Conservation (phyloP, 1,140 invertebrate species). For the Microvelia longipes region DNA sequence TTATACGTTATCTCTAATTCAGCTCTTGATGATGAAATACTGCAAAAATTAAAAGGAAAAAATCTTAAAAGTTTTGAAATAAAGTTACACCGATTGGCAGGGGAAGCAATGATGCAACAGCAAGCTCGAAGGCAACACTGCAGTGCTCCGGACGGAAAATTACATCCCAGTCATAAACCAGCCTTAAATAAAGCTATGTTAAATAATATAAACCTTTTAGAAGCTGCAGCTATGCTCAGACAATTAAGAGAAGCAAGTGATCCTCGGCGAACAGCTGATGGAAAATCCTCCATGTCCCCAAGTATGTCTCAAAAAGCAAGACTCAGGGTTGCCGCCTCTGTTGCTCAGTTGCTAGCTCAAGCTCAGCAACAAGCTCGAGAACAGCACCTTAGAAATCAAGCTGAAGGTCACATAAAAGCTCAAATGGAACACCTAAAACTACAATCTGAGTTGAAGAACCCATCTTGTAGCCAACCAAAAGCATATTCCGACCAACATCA, state of each 20-base stretch:
- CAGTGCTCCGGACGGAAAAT: background rate
- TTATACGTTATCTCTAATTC: constrained; percentile 23
- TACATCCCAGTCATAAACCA: constrained; percentile 13
- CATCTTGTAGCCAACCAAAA: too few species aligned
- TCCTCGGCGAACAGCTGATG: background rate
- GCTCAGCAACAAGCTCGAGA: constrained; percentile 1
- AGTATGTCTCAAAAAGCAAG: constrained; percentile 1
- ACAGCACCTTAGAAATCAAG: background rate
- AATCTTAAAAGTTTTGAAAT: constrained; percentile 6
- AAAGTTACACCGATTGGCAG: constrained; percentile 3
- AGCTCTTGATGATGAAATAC: constrained; percentile 19
- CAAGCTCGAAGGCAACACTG: background rate
- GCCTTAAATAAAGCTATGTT: background rate
- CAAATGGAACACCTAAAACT: background rate
- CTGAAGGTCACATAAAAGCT: background rate
- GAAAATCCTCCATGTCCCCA: background rate
- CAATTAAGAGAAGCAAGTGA: background rate
- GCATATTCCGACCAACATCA: too few species aligned
- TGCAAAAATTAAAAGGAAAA: constrained; percentile 15
- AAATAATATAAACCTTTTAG: background rate
- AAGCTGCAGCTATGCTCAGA: background rate
- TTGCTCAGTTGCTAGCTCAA: background rate
- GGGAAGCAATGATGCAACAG: constrained; percentile 1
- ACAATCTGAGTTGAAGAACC: too few species aligned
- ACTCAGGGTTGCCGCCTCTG: background rate